Conservation (phyloP, 2,888 invertebrate genomes). For the Bombylius major region DNA sequence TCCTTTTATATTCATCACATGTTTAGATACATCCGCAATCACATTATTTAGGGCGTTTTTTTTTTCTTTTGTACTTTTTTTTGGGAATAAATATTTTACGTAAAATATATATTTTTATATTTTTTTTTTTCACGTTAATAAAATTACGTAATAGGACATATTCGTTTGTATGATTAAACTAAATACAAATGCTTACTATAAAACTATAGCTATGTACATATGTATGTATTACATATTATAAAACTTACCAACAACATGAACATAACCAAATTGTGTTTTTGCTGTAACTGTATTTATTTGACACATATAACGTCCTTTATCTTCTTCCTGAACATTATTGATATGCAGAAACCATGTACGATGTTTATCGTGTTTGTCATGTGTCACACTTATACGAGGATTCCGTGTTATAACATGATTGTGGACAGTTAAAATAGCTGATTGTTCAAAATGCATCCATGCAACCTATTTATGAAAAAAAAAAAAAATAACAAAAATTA, state of each 20-base stretch:
- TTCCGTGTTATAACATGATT: slow-evolving; percentile 90
- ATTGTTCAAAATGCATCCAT: slow-evolving; percentile 93
- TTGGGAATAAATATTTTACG: background rate
- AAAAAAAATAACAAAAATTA: background rate
- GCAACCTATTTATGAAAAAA: slow-evolving; percentile 54
- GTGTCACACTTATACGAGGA: slow-evolving; percentile 81
- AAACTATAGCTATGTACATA: background rate
- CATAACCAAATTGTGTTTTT: slow-evolving; percentile 83
- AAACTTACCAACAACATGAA: slow-evolving; percentile 76
- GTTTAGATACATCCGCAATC: background rate
- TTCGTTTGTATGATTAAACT: no score
- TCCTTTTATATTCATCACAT: no score
- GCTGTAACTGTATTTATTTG: slow-evolving; percentile 88
- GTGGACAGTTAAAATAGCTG: slow-evolving; percentile 83
- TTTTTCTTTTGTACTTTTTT: background rate
- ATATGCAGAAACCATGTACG: slow-evolving; percentile 89
- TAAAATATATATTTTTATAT: background rate
- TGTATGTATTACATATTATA: background rate
- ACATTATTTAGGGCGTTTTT: background rate
- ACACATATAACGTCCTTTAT: slow-evolving; percentile 87
- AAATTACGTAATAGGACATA: background rate
- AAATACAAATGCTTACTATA: background rate
- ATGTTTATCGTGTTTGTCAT: slow-evolving; percentile 69
- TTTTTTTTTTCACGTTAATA: background rate
- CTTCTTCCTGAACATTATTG: slow-evolving; percentile 80